Evolutionary conservation across 2,888 invertebrate species (phyloP), one percentile per base, ranked within the genome.

Genomic region (Agrochola lychnidis): DNA sequence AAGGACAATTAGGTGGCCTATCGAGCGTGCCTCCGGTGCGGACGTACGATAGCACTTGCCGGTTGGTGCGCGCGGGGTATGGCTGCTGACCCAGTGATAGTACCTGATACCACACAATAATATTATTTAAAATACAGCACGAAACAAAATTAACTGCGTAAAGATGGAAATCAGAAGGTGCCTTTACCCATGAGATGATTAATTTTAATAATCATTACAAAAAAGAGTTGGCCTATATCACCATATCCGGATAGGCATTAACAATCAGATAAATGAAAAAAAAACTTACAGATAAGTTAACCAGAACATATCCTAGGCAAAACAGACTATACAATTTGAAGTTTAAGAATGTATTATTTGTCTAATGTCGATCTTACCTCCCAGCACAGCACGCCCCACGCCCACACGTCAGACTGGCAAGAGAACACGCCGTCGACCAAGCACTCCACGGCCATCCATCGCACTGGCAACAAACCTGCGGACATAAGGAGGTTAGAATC

Each of bases 391-490:
- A 99, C 98, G 0, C 98, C 99, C 96, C 99, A 99, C 0, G 99
- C 98, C 99, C 99, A 99, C 7, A 99, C 99, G 94, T 99, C 99
- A 0, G 99, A 99, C 92, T 99, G 99, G 70, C 98, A 98, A 0
- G 99, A 99, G 93, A 99, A 99, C 0, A 99, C 98, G 0, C 99
- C 99, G 92, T 99, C 99, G 2, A 99, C 98, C 19, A 99, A 96
- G 42, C 99, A 99, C 95, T 99, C 99, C 2, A 99, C 99, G 0
- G 99, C 98, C 99, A 99, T 99, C 99, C 99, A 99, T 61, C 99
- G 97, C 0, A 99, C 99, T 2, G 99, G 99, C 70, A 99, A 94
- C 66, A 99, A 95, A 1, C 99, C 98, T 96, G 97, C 0, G 80
- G 68, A 71, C 48, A 56, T 25, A 63, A 57, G 42, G 5, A 63